These are phyloP conservation scores for Mareca strepera DNA, from an alignment of 2,797 vertebrate species.

Conservation along the genomic window DNA sequence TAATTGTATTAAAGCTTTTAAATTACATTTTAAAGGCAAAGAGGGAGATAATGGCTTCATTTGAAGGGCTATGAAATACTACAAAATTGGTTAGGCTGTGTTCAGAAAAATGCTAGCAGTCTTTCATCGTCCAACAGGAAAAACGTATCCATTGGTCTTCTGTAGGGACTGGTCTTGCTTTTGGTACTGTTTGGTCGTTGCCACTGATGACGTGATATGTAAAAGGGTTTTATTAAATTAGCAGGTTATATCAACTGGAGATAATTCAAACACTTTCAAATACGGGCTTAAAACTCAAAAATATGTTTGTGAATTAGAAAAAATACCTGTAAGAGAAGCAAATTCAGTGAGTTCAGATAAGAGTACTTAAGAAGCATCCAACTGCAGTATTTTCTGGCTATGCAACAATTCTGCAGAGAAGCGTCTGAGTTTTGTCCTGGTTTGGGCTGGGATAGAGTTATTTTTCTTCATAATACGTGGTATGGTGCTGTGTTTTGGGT, in stretches of 20 bases:
- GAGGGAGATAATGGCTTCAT: not conserved
- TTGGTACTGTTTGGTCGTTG: not conserved
- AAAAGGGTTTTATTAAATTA: not conserved
- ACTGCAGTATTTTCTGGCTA: not conserved
- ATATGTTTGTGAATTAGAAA: not conserved
- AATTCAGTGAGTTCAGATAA: not conserved
- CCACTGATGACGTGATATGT: not conserved
- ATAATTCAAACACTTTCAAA: not conserved
- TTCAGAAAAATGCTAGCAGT: not conserved
- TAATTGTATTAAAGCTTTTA: not conserved
- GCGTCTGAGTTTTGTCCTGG: not conserved
- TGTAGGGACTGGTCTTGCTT: not conserved
- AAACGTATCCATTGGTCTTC: not conserved
- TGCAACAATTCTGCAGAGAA: not conserved
- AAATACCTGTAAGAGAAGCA: not conserved
- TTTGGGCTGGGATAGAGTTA: not conserved
- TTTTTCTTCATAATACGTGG: not conserved
- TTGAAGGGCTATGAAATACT: not conserved
- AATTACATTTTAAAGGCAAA: not conserved
- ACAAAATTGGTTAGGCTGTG: not conserved
- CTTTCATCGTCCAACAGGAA: not conserved
- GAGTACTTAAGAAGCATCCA: not conserved
- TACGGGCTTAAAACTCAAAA: not conserved
- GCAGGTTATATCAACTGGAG: not conserved
- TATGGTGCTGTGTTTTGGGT: not conserved